Conservation (phyloP, 30 jellyfish, hydroid and myxozoan species). For the Aurelia coerulea region DNA sequence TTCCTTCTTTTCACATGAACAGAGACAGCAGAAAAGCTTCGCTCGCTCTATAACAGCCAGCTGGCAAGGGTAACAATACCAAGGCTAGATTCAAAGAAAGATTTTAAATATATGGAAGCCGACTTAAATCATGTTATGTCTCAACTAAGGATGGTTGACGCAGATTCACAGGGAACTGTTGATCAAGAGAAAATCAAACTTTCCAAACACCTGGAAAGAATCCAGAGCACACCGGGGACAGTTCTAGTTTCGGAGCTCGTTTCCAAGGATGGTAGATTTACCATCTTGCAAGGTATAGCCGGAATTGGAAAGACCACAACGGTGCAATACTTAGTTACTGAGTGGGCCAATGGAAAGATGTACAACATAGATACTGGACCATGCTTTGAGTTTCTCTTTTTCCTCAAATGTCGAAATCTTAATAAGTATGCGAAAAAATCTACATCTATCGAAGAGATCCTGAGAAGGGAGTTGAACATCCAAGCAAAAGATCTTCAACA, state of each 20-base stretch:
- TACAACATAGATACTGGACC: no score
- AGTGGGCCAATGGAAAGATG: conserved; percentile 9
- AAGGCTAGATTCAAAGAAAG: background rate
- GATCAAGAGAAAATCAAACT: background rate
- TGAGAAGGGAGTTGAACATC: background rate
- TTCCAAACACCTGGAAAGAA: background rate
- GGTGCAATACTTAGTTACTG: background rate
- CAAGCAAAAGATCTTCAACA: background rate
- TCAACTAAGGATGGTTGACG: background rate
- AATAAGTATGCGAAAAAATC: background rate
- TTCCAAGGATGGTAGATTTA: background rate
- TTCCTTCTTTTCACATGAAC: background rate
- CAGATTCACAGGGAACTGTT: background rate
- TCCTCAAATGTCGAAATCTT: background rate
- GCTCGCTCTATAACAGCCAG: background rate
- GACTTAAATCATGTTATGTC: background rate
- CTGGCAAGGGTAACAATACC: background rate
- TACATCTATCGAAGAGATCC: background rate
- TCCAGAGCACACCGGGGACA: conserved; percentile 3
- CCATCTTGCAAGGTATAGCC: conserved; percentile 4
- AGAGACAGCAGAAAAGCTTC: background rate
- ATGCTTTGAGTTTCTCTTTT: background rate
- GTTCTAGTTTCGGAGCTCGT: background rate
- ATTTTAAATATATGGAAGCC: background rate
- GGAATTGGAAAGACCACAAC: conserved; percentile 3